These are phyloP conservation scores for Pemphigus obesinymphae DNA, from an alignment of 1,140 invertebrate species.

Conservation along the genomic window DNA sequence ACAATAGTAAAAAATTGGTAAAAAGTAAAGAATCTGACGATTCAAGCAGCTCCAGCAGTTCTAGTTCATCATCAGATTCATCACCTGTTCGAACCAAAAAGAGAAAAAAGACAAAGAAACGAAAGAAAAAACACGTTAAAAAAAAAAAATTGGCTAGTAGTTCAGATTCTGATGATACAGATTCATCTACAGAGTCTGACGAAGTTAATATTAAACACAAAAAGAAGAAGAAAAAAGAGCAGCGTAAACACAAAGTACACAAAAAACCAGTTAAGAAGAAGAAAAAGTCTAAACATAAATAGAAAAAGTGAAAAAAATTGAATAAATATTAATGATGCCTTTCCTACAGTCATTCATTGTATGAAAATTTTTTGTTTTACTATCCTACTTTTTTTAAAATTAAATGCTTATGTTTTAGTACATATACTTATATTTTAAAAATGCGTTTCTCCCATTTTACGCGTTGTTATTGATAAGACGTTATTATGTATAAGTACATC, in stretches of 20 bases:
- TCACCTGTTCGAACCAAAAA: slow-evolving; percentile 44
- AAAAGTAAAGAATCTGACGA: slow-evolving; percentile 41
- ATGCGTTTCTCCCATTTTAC: background rate
- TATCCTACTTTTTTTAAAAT: background rate
- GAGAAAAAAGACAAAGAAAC: slow-evolving; percentile 44
- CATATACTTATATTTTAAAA: background rate
- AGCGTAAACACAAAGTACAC: slow-evolving; percentile 44
- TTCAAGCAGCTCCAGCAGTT: slow-evolving; percentile 21
- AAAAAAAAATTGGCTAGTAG: slow-evolving; percentile 44
- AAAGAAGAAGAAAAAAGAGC: slow-evolving; percentile 46
- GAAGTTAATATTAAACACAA: slow-evolving; percentile 40
- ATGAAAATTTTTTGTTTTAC: background rate
- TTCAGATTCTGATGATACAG: slow-evolving; percentile 45
- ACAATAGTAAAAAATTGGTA: slow-evolving; percentile 32
- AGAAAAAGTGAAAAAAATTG: background rate
- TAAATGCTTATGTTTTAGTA: background rate
- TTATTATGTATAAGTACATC: slow-evolving; percentile 19
- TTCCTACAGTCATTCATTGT: background rate
- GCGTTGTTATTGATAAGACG: slow-evolving; percentile 11
- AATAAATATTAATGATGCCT: background rate
- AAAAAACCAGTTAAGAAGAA: slow-evolving; percentile 46
- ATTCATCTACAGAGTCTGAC: slow-evolving; percentile 41
- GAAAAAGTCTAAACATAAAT: slow-evolving; percentile 46
- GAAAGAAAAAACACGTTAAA: slow-evolving; percentile 43
- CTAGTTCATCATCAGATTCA: slow-evolving; percentile 41